These are phyloP conservation scores for Drosophila setosimentum DNA, from an alignment of 2,888 invertebrate genomes.

Conservation along the genomic window DNA sequence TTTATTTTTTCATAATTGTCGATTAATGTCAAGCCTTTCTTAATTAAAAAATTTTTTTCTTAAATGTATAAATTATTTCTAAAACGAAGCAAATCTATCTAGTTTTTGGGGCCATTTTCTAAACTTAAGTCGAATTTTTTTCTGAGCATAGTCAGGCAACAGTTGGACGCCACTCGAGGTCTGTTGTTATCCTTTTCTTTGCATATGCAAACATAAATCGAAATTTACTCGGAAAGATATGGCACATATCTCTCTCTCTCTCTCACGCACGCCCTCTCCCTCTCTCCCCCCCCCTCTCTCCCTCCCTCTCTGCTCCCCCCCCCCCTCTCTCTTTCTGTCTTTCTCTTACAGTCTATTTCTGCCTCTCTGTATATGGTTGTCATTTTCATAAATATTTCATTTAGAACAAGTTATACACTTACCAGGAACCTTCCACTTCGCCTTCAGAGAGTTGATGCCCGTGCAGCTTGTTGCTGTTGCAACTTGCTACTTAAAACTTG, in stretches of 20 bases:
- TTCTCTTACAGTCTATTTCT: too few species aligned
- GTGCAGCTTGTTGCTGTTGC: conserved; percentile 58
- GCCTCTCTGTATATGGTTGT: conserved; percentile 42
- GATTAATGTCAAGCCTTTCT: too few species aligned
- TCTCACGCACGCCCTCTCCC: not conserved
- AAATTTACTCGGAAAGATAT: conserved; percentile 40
- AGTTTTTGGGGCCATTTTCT: not conserved
- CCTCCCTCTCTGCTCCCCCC: not conserved
- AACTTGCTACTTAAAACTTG: conserved; percentile 40
- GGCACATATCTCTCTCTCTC: not conserved
- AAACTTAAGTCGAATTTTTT: not conserved
- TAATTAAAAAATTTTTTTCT: too few species aligned
- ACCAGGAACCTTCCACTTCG: conserved; percentile 52
- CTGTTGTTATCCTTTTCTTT: conserved; percentile 43
- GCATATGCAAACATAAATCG: conserved; percentile 60
- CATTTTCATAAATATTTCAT: conserved; percentile 81
- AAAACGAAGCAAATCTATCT: not conserved
- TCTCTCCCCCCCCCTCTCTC: not conserved
- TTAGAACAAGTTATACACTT: conserved; percentile 71
- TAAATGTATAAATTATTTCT: not conserved
- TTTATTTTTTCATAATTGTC: too few species aligned
- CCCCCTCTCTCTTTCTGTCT: not conserved
- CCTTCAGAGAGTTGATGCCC: conserved; percentile 38
- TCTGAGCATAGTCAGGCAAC: conserved; percentile 11
- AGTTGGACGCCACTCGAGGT: conserved; percentile 36